Conservation (phyloP, 2,797 vertebrate genomes). For the Pantherophis alleghaniensis region DNA sequence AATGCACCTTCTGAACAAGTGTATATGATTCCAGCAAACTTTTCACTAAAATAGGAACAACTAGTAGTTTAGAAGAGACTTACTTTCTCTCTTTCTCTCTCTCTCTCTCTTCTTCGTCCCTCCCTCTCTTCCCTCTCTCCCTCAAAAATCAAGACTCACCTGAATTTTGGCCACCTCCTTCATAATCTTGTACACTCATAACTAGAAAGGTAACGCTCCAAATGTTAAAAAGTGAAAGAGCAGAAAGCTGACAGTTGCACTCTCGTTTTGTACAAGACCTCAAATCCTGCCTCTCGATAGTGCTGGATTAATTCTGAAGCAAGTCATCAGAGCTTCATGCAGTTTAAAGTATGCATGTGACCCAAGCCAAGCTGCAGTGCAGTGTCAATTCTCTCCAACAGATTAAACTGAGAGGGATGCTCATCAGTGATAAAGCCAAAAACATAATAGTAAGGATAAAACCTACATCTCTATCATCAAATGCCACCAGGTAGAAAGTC, state of each 20-base stretch:
- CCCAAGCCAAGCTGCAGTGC: constrained; percentile 48
- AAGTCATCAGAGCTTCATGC: constrained; percentile 58
- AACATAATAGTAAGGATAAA: constrained; percentile 30
- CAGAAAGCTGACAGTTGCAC: constrained; percentile 48
- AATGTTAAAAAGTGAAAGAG: constrained; percentile 18
- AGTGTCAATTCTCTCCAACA: constrained; percentile 35
- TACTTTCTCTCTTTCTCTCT: not conserved
- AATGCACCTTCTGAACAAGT: not conserved
- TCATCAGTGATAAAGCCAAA: constrained; percentile 42
- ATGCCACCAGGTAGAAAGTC: not conserved
- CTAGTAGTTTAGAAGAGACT: not conserved
- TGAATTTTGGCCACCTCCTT: constrained; percentile 50
- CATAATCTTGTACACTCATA: constrained; percentile 63
- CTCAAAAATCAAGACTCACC: constrained; percentile 60
- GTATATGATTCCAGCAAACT: not conserved
- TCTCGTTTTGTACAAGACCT: constrained; percentile 58
- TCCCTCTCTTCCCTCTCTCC: not conserved
- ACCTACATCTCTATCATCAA: constrained; percentile 9
- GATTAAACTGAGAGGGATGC: constrained; percentile 56
- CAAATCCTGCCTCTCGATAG: constrained; percentile 62
- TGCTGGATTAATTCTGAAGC: constrained; percentile 62
- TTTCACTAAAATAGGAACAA: not conserved
- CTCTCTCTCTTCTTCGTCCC: too few relatives aligned
- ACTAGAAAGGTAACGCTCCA: constrained; percentile 42
- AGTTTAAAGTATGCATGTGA: constrained; percentile 53